phyloP scores from a whole-genome alignment of 1,140 invertebrate species.

The Anastrepha obliqua region DNA sequence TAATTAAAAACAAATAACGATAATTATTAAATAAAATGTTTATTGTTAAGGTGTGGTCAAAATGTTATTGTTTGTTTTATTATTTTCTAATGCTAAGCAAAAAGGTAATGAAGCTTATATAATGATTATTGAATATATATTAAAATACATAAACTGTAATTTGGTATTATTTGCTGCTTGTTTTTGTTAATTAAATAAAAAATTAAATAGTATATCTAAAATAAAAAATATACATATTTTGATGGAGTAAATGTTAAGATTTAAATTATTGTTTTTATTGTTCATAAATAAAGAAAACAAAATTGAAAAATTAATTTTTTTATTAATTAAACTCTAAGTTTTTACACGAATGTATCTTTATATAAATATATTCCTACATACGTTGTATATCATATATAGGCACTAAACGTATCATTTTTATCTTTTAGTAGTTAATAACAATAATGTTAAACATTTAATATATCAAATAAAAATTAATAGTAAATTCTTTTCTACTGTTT shows the following conservation, averaged over 20 bases:
- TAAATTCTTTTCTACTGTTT: constrained; percentile 33
- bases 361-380: constrained; percentile 31
- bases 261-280: constrained; percentile 20
- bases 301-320: constrained; percentile 17
- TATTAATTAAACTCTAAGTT: constrained; percentile 17
- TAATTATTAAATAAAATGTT: neutral
- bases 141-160: neutral
- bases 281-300: constrained; percentile 15
- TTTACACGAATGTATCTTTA: constrained; percentile 1
- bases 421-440: constrained; percentile 9
- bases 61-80: constrained; percentile 15
- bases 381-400: constrained; percentile 1
- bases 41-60: constrained; percentile 13
- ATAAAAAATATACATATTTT: neutral
- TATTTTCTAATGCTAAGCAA: constrained; percentile 21
- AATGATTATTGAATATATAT: neutral
- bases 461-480: constrained; percentile 12
- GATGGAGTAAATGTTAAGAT: neutral
- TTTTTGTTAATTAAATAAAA: constrained; percentile 31
- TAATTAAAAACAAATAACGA: neutral
- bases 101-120: constrained; percentile 21
- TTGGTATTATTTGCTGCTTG: neutral
- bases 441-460: constrained; percentile 12
- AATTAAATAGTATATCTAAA: constrained; percentile 3
- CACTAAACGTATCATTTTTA: neutral